Conservation (phyloP, 2,113 vertebrate genomes). For the Ciconia stormi region DNA sequence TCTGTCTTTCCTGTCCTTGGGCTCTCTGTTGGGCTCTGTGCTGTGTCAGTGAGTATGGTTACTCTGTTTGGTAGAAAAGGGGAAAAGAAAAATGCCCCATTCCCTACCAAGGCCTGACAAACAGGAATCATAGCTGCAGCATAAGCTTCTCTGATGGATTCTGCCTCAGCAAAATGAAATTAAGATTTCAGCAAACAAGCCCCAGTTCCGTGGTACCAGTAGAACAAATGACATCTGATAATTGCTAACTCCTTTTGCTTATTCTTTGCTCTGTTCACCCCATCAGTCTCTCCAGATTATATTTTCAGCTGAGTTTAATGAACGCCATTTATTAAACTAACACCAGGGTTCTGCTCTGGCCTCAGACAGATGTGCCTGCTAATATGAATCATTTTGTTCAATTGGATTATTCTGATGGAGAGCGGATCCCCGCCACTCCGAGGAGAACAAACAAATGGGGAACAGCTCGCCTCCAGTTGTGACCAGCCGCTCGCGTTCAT, state of each 20-base stretch:
- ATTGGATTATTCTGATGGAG: slow-evolving; percentile 77
- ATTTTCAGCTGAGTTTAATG: slow-evolving; percentile 78
- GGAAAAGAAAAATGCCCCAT: not conserved
- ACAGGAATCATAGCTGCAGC: slow-evolving; percentile 34
- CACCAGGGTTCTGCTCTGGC: slow-evolving; percentile 71
- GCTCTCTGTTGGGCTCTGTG: not conserved
- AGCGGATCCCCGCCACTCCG: slow-evolving; percentile 45
- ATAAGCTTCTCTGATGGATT: slow-evolving; percentile 64
- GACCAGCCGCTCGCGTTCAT: slow-evolving; percentile 34
- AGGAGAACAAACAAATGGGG: slow-evolving; percentile 58
- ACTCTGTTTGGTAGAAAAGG: not conserved
- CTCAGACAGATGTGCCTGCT: slow-evolving; percentile 75
- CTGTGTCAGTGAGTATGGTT: not conserved
- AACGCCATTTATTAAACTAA: slow-evolving; percentile 78
- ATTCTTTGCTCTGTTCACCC: slow-evolving; percentile 73
- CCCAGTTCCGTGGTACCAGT: slow-evolving; percentile 21
- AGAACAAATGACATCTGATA: slow-evolving; percentile 74
- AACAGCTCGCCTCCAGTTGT: slow-evolving; percentile 46
- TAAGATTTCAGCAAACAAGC: slow-evolving; percentile 76
- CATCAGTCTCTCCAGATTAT: slow-evolving; percentile 76
- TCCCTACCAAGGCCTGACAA: not conserved
- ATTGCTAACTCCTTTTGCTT: slow-evolving; percentile 72
- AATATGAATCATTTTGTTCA: slow-evolving; percentile 78
- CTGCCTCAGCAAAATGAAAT: slow-evolving; percentile 68
- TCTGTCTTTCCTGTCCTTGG: not conserved